phyloP scores from a whole-genome alignment of 2,888 invertebrate genomes.

The Junonia oenone region DNA sequence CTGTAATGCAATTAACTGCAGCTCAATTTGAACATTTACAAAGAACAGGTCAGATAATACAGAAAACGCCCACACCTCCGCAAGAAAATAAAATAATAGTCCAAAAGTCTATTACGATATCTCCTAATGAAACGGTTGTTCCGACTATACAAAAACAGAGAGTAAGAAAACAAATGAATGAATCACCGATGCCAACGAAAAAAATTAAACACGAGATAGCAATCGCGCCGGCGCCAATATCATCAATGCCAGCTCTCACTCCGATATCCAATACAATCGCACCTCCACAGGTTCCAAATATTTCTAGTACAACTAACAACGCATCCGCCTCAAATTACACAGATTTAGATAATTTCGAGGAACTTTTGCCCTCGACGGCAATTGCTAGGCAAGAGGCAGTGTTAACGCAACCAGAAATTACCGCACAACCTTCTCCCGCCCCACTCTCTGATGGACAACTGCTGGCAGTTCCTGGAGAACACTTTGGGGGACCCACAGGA shows the following conservation, averaged over 20 bases:
- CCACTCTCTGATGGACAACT: constrained; percentile 81
- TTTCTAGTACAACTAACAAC: constrained; percentile 42
- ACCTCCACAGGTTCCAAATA: constrained; percentile 38
- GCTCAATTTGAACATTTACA: constrained; percentile 75
- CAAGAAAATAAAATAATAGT: constrained; percentile 52
- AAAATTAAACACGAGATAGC: constrained; percentile 56
- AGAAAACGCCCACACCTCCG: constrained; percentile 44
- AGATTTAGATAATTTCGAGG: constrained; percentile 67
- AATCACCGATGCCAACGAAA: constrained; percentile 50
- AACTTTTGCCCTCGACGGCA: constrained; percentile 67
- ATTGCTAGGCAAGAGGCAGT: constrained; percentile 55
- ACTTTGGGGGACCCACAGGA: constrained; percentile 85
- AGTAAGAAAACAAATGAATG: constrained; percentile 46
- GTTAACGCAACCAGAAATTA: constrained; percentile 35
- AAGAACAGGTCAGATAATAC: constrained; percentile 68
- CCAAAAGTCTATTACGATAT: constrained; percentile 52
- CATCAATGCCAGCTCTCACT: constrained; percentile 42
- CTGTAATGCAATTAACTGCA: constrained; percentile 68
- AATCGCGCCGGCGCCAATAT: constrained; percentile 45
- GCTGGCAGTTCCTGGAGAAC: constrained; percentile 86
- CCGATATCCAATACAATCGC: constrained; percentile 40
- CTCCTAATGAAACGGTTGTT: constrained; percentile 42
- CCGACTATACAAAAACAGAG: constrained; percentile 48
- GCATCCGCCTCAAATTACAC: constrained; percentile 42
- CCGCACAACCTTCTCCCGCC: constrained; percentile 40